phyloP scores from a whole-genome alignment of 2,113 vertebrate species.

The Gracilinanus agilis region DNA sequence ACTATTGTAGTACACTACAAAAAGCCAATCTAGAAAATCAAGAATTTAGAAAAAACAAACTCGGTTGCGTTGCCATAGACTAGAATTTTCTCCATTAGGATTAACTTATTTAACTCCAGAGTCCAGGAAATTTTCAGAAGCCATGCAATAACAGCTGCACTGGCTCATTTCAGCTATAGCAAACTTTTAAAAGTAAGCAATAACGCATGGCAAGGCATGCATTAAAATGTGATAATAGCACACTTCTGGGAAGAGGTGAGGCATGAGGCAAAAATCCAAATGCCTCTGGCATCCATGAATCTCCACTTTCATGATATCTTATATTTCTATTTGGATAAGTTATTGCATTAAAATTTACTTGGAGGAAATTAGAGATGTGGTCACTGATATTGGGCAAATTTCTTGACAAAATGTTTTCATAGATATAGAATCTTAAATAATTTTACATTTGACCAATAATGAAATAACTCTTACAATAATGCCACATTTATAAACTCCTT shows the following conservation, averaged over 20 bases:
- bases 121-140: constrained; percentile 23
- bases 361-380: not conserved
- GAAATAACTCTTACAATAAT: not conserved
- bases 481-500: not conserved
- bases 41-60: constrained; percentile 53
- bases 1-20: not conserved
- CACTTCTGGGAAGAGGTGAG: constrained; percentile 49
- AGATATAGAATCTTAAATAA: constrained; percentile 8
- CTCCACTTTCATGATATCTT: constrained; percentile 5
- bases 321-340: constrained; percentile 45
- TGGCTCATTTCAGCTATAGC: constrained; percentile 51
- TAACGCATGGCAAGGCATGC: constrained; percentile 55
- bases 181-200: constrained; percentile 61
- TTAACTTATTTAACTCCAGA: constrained; percentile 53
- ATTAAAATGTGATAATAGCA: constrained; percentile 64
- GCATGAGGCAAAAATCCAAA: constrained; percentile 40
- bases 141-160: constrained; percentile 57
- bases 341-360: constrained; percentile 39
- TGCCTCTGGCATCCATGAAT: constrained; percentile 27
- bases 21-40: constrained; percentile 8
- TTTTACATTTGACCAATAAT: constrained; percentile 24
- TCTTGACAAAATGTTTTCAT: constrained; percentile 54
- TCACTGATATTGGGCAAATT: constrained; percentile 6
- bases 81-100: constrained; percentile 45
- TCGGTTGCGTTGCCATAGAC: constrained; percentile 38